Percentiles rank a stretch among this genome's conserved stretches.
Evolutionary conservation across 2,797 vertebrate genomes (phyloP).

Genomic region (Apodemus agrarius): DNA sequence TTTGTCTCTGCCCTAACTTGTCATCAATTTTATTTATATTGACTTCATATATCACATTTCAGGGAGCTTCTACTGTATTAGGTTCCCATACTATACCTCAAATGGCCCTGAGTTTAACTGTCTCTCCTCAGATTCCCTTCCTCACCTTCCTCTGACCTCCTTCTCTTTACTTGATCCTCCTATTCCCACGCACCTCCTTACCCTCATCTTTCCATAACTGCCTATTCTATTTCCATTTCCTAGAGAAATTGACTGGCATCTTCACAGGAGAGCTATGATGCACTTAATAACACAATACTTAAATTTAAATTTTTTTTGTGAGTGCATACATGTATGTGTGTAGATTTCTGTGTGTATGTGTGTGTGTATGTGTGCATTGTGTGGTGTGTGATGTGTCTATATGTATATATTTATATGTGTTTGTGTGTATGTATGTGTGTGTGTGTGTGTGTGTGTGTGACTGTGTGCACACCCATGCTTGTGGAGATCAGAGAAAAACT

Average conservation of each 20-base stretch:
- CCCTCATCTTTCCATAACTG: neutral
- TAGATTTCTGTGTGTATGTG: too few species aligned
- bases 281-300: neutral
- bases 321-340: too few species aligned
- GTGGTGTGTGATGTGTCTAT: too few species aligned
- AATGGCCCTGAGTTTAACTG: neutral
- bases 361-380: too few species aligned
- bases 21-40: neutral
- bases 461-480: neutral
- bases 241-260: neutral
- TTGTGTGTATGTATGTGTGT: neutral
- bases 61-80: neutral
- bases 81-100: neutral
- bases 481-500: neutral
- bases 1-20: neutral
- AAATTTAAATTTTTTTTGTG: neutral
- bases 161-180: neutral
- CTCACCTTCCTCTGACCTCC: neutral
- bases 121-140: neutral
- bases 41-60: neutral
- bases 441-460: neutral
- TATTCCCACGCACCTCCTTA: too few species aligned
- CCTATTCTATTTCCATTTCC: neutral
- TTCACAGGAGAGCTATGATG: neutral
- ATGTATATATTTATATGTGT: neutral